Conservation (phyloP, 2,888 invertebrate species). For the Parthenolecanium corni region DNA sequence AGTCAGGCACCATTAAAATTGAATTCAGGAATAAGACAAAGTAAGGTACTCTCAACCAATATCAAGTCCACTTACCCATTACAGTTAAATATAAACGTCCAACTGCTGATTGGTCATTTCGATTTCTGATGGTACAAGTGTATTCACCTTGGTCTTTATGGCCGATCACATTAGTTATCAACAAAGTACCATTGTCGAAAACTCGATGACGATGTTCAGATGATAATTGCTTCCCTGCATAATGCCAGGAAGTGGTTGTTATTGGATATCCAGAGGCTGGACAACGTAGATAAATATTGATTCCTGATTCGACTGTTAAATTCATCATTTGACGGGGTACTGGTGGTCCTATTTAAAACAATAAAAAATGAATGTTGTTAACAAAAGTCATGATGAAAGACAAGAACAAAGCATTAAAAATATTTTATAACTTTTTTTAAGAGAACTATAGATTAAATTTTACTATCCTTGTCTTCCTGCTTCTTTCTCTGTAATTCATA, state of each 20-base stretch:
- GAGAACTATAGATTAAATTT: too few relatives aligned
- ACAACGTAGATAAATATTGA: slow-evolving; percentile 41
- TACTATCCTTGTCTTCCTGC: too few relatives aligned
- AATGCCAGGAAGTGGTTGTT: slow-evolving; percentile 42
- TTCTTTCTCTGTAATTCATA: too few relatives aligned
- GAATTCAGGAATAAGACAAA: too few relatives aligned
- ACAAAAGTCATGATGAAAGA: background rate
- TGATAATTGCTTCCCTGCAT: slow-evolving; percentile 40
- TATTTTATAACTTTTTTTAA: background rate
- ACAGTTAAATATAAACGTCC: slow-evolving; percentile 40
- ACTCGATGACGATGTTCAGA: slow-evolving; percentile 40
- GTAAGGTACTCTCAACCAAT: too few relatives aligned
- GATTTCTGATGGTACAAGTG: slow-evolving; percentile 41
- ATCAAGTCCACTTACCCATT: slow-evolving; percentile 39
- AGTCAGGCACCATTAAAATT: background rate
- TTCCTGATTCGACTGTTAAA: slow-evolving; percentile 43
- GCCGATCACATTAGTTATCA: slow-evolving; percentile 40
- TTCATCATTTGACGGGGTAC: slow-evolving; percentile 42
- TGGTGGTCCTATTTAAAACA: slow-evolving; percentile 39
- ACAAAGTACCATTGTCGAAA: slow-evolving; percentile 40
- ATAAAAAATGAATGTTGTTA: too few relatives aligned
- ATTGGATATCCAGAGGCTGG: slow-evolving; percentile 46
- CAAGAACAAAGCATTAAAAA: background rate
- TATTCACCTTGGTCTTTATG: slow-evolving; percentile 43
- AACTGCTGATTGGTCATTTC: slow-evolving; percentile 40